Evolutionary conservation across 2,113 vertebrate species (phyloP).

Genomic region (Pandion haliaetus): DNA sequence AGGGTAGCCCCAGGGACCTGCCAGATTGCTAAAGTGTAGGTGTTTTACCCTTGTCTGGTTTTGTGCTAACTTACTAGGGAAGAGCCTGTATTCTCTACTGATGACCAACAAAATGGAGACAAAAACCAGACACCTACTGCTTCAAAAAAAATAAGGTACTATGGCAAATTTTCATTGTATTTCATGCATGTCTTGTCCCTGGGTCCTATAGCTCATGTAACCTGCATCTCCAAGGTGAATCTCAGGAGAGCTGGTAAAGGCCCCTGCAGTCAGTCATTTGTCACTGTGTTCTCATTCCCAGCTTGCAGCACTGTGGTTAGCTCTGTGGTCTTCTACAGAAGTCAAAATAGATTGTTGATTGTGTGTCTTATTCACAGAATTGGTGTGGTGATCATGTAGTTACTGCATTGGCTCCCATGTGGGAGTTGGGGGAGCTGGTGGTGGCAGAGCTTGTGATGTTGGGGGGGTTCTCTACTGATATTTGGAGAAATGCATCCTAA

Average conservation of each 20-base stretch:
- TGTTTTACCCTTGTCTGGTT: not conserved
- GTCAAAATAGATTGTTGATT: not conserved
- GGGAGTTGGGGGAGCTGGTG: too few relatives aligned
- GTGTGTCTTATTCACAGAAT: not conserved
- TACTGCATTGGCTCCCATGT: not conserved
- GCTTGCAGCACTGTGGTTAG: not conserved
- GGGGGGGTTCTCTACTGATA: not conserved
- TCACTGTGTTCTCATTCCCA: not conserved
- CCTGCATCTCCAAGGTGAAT: not conserved
- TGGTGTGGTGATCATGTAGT: not conserved
- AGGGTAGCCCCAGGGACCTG: not conserved
- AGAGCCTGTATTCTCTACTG: not conserved
- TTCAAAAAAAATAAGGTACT: slow-evolving; percentile 36
- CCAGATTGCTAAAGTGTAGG: not conserved
- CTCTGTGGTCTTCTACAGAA: not conserved
- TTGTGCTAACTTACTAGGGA: not conserved
- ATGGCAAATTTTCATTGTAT: not conserved
- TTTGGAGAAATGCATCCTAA: not conserved
- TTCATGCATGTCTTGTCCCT: not conserved
- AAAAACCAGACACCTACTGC: not conserved
- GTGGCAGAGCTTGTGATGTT: not conserved
- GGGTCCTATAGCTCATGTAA: not conserved
- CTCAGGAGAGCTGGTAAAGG: not conserved
- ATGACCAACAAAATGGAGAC: not conserved
- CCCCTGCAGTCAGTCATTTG: not conserved